These are phyloP conservation scores for Accipiter virgatus DNA, from an alignment of 2,113 vertebrate genomes.

Conservation along the genomic window DNA sequence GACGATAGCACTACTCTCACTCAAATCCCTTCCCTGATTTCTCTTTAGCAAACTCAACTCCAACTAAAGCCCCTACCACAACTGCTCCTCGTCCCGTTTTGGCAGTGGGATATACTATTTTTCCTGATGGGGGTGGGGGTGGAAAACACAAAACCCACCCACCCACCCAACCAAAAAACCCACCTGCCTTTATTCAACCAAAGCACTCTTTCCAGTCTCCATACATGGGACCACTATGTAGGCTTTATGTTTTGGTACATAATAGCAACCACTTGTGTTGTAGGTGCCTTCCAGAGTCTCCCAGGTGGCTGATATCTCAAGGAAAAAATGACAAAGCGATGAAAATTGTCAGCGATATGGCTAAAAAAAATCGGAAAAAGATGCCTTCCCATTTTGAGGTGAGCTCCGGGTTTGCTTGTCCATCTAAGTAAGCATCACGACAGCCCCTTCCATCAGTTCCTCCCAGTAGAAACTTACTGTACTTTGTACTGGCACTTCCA, in stretches of 20 bases:
- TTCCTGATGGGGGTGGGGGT: neutral
- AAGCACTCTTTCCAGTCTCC: neutral
- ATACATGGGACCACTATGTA: rapidly evolving
- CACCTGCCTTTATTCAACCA: neutral
- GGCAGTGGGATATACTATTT: neutral
- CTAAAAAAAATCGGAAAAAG: constrained; percentile 73
- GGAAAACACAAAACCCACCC: rapidly evolving
- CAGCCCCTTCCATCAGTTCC: neutral
- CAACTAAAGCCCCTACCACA: neutral
- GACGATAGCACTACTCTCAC: neutral
- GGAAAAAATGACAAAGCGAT: constrained; percentile 70
- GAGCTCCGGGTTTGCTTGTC: neutral
- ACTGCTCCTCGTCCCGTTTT: neutral
- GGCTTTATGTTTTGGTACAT: neutral
- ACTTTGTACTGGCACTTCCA: neutral
- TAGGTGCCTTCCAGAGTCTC: constrained; percentile 79
- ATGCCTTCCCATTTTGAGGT: constrained; percentile 71
- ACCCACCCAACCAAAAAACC: neutral
- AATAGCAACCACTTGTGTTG: neutral
- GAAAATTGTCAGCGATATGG: constrained; percentile 68
- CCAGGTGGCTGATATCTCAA: constrained; percentile 79
- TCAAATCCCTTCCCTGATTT: neutral
- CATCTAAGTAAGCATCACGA: neutral
- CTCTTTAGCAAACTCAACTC: neutral
- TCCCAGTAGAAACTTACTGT: neutral